These are phyloP conservation scores for Pseudoips prasinana DNA, from an alignment of 2,888 invertebrate species.

Conservation along the genomic window DNA sequence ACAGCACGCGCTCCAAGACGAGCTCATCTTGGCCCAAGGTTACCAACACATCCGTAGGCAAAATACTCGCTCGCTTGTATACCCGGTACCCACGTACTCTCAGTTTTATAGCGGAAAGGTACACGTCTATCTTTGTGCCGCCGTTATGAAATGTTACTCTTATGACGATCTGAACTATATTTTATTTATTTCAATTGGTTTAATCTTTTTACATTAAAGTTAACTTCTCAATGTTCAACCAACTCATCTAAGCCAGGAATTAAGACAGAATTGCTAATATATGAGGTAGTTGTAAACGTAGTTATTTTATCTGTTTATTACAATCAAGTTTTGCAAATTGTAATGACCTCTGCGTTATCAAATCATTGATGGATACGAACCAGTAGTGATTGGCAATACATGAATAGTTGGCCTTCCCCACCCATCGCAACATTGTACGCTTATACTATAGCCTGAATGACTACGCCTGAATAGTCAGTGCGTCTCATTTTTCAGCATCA, in stretches of 20 bases:
- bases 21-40: conserved; percentile 71
- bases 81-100: conserved; percentile 46
- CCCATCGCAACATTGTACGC: conserved; percentile 67
- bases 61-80: conserved; percentile 45
- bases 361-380: conserved; percentile 44
- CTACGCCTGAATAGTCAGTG: conserved; percentile 52
- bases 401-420: conserved; percentile 73
- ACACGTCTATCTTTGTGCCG: conserved; percentile 10
- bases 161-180: too few species aligned
- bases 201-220: too few species aligned
- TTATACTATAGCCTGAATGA: conserved; percentile 60
- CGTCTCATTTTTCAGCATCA: conserved; percentile 57
- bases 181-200: not conserved
- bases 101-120: conserved; percentile 41
- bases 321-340: conserved; percentile 26
- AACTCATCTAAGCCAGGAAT: too few species aligned
- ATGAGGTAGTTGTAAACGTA: too few species aligned
- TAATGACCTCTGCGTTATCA: conserved; percentile 26
- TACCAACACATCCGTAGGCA: conserved; percentile 59
- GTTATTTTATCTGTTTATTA: too few species aligned
- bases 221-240: too few species aligned
- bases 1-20: conserved; percentile 73
- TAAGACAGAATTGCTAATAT: too few species aligned
- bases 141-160: too few species aligned
- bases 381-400: conserved; percentile 47